Conservation (phyloP, 2,888 invertebrate species). For the Stenurella melanura region DNA sequence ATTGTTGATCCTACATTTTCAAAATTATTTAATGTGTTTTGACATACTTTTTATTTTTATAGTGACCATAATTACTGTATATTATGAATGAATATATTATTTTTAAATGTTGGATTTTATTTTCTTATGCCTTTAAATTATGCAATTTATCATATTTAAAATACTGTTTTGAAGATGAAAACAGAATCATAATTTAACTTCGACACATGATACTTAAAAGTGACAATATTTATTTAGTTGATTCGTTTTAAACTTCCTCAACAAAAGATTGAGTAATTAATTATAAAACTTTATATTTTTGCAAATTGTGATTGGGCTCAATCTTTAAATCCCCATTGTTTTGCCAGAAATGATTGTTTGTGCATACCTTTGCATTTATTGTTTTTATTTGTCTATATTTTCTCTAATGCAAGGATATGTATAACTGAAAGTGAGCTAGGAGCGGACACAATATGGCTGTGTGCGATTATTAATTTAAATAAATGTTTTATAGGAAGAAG, state of each 20-base stretch:
- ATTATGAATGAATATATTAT: too few relatives aligned
- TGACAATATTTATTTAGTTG: constrained; percentile 1
- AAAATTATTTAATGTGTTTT: too few relatives aligned
- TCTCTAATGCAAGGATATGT: constrained; percentile 45
- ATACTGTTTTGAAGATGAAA: too few relatives aligned
- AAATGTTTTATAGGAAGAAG: constrained; percentile 94
- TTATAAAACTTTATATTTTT: constrained; percentile 13
- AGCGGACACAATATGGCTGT: constrained; percentile 62
- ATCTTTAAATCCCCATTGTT: constrained; percentile 16
- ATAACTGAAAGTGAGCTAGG: constrained; percentile 63
- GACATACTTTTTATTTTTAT: too few relatives aligned
- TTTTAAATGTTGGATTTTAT: too few relatives aligned
- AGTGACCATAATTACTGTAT: too few relatives aligned
- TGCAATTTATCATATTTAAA: too few relatives aligned
- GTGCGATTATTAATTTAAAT: constrained; percentile 72
- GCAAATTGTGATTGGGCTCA: background rate
- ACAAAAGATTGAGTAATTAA: constrained; percentile 19
- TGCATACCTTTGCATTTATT: constrained; percentile 34
- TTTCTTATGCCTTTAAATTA: too few relatives aligned
- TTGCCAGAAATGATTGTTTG: constrained; percentile 23
- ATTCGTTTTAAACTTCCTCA: constrained; percentile 27
- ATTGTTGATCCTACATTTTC: too few relatives aligned
- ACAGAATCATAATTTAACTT: too few relatives aligned
- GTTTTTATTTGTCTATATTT: constrained; percentile 27
- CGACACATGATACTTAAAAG: constrained; percentile 9